Evolutionary conservation across 2,797 vertebrate genomes (phyloP), one percentile per base, ranked within the genome.

Genomic region (Sebastiscus tertius): DNA sequence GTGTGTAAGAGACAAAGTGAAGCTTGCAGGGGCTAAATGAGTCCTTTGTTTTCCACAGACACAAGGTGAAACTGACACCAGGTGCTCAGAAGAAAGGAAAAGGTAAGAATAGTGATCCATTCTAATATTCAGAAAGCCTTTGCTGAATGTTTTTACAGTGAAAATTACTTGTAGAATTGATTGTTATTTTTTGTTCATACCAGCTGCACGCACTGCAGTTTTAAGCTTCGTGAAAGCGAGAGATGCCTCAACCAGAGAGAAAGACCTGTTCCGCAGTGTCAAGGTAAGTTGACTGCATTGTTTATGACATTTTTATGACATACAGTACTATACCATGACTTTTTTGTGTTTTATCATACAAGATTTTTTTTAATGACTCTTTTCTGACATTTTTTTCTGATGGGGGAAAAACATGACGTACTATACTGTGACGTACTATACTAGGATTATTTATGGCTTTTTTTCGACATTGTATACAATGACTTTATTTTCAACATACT

Each of bases 71-170:
- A 89, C 93, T 99, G 86, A 99, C 98, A 1, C 99, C 99, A 0
- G 99, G 99, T 66, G 88, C 97, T 9, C 98, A 99, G 79, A 99
- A 99, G 94, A 99, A 99, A 88, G 99, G 99, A 63, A 99, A 99
- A 97, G 98, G 99, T 99, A 96, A 18, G 74, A 18, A 18, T 0
- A 24, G 5, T 13, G 3, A 29, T 46, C 6, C 0, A 4, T 49
- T 75, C 0, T 9, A 8, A 36, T 31, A 14, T 62, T 36, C 2
- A 8, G 10, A 2, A 8, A 26, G 4, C 27, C 1, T n/a, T 14
- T 14, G 2, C 1, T 13, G 31, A 2, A 16, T 27, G 1, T 39
- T 58, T 46, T 68, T 60, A 22, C 4, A 52, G 29, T 36, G 14
- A n/a, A 2, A 34, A 10, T 22, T 8, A 56, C 20, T 62, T 29